These are phyloP conservation scores for Eupithecia subfuscata DNA, from an alignment of 2,888 invertebrate species.

Conservation along the genomic window DNA sequence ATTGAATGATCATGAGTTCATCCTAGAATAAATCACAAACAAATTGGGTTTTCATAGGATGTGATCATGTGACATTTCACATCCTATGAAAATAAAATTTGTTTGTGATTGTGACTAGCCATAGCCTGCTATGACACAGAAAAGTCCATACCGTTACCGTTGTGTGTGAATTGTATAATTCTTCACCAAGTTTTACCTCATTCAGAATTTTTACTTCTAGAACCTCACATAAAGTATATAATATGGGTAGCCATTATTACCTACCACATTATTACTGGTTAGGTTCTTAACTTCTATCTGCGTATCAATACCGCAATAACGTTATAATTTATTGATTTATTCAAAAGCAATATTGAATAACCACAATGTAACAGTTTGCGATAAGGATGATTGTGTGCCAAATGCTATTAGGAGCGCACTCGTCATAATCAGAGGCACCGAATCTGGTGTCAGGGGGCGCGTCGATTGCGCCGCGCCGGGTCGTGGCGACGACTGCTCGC, in stretches of 20 bases:
- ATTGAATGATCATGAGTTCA: not conserved
- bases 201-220: too few species aligned
- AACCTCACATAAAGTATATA: not conserved
- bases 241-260: not conserved
- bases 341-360: slow-evolving; percentile 9
- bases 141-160: too few species aligned
- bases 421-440: slow-evolving; percentile 57
- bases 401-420: slow-evolving; percentile 45
- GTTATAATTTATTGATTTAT: slow-evolving; percentile 7
- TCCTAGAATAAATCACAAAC: not conserved
- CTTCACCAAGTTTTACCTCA: too few species aligned
- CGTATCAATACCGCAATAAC: not conserved
- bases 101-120: not conserved
- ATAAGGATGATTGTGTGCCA: slow-evolving; percentile 41
- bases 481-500: slow-evolving; percentile 46
- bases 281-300: not conserved
- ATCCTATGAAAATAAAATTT: not conserved
- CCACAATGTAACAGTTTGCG: not conserved
- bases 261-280: not conserved
- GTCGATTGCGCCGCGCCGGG: slow-evolving; percentile 62
- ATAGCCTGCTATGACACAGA: too few species aligned
- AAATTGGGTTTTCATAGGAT: not conserved
- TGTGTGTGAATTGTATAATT: too few species aligned
- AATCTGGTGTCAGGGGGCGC: slow-evolving; percentile 72
- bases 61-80: not conserved